Evolutionary conservation across 2,888 invertebrate genomes (phyloP), one percentile per base, ranked within the genome.

Genomic region (Cerceris rybyensis): DNA sequence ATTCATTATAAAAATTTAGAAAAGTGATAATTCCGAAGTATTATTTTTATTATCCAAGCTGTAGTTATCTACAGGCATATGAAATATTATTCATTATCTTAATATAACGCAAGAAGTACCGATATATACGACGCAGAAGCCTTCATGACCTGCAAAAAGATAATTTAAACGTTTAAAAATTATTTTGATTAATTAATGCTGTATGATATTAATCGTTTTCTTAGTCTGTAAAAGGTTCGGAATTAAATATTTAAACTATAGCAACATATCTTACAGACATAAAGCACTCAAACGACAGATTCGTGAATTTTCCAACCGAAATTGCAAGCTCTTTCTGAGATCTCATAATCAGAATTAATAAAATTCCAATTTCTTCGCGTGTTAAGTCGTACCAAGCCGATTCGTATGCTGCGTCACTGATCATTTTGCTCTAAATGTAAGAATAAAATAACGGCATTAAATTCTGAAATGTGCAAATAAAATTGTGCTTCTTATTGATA

Each of bases 351-450:
- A 80, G 28, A 2, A 81, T 8, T 0, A 76, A 14, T 7, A 75
- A 28, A 14, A 58, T 46, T 50, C 73, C 74, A 17, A 64, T 72
- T n/a, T 82, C 71, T 8, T 17, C 72, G 0, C 69, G 65, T 0
- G 63, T 50, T 8, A 65, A 13, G 0, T 82, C 46, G 54, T 85
- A 85, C 82, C 83, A 85, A 17, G 60, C n/a, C 9, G 54, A 63
- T 16, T 75, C 70, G 16, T 85, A 85, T 0, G 71, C 61, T 13
- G 69, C 66, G 0, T 70, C 11, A 8, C 74, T 55, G n/a, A 83
- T 75, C 13, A 39, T 43, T 11, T 67, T 70, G n/a, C 80, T 71
- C 83, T 82, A 42, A 11, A 43, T n/a, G n/a, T n/a, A n/a, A n/a
- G n/a, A 72, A 46, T 46, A 1, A 11, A 46, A 46, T 46, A 46